Percentiles rank a stretch among this genome's conserved stretches.
These are phyloP conservation scores for Pangasius sanitwongsei DNA, from an alignment of 2,797 vertebrate genomes.

Conservation along the genomic window DNA sequence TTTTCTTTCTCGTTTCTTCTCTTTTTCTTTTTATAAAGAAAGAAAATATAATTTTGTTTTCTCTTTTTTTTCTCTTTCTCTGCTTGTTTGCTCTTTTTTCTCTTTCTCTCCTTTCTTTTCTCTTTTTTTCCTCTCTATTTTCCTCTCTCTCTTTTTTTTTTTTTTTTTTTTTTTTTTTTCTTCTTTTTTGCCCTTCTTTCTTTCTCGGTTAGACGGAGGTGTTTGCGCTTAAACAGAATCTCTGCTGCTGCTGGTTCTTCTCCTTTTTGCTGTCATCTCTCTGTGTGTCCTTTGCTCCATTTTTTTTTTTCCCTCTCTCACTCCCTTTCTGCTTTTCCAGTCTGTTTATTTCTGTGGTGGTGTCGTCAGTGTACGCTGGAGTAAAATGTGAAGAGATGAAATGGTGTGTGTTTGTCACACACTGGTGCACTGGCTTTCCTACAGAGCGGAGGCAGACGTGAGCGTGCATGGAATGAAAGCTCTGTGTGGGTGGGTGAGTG, in stretches of 20 bases:
- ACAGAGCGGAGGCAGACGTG: constrained; percentile 31
- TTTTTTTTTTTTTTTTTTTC: constrained; percentile 38
- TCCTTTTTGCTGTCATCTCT: background rate
- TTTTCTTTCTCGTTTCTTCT: background rate
- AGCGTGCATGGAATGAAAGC: constrained; percentile 27
- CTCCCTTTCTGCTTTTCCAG: background rate
- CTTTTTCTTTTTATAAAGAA: background rate
- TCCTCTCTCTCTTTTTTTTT: constrained; percentile 46
- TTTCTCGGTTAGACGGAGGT: background rate
- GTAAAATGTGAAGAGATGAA: background rate
- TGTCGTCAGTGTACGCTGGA: constrained; percentile 8
- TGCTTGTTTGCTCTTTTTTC: background rate
- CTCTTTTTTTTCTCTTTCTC: background rate
- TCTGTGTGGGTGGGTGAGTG: too few relatives aligned
- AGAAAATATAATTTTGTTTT: background rate
- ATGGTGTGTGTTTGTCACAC: background rate
- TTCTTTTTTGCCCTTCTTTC: constrained; percentile 37
- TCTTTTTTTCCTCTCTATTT: background rate
- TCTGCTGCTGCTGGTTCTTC: constrained; percentile 3
- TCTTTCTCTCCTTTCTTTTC: background rate
- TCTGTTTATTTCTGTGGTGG: constrained; percentile 39
- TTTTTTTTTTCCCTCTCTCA: background rate
- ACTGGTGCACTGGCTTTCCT: constrained; percentile 14
- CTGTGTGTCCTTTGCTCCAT: background rate
- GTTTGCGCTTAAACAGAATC: constrained; percentile 4